Evolutionary conservation across 53 echinoderm and acorn worm genomes (phyloP), one percentile per base, ranked within the genome.

Genomic region (Holothuria leucospilota): DNA sequence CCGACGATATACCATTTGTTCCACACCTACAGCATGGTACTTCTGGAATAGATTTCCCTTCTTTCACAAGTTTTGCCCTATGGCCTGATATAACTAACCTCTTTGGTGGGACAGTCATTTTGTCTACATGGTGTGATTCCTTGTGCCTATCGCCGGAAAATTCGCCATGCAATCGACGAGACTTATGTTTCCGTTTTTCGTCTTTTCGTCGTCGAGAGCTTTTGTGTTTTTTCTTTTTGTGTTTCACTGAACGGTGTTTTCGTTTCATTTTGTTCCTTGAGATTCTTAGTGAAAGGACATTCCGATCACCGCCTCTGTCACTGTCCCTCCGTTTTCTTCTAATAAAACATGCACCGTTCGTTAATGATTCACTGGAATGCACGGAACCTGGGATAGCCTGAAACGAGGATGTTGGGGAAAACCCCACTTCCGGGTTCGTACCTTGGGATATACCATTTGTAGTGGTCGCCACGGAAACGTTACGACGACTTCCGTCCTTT

Each of bases 21-120:
- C 99, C 99, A 79, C 99, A 99, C 18, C 99, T 78, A 53, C 99
- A 99, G 9, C 92, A 94, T 40, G 84, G 60, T 8, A 88, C 77
- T 21, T 72, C 77, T 20, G 89, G 89, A 13, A 93, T 79, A 67
- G 85, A 65, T 28, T 73, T 74, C 0, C 96, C 96, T 20, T 85
- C 89, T 80, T 93, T 93, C 16, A 93, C 59, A 29, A 94, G 67
- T 61, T 94, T 94, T 8, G 96, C 94, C 26, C 91, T 83, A 29
- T 93, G 93, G 13, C 94, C 96, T 61, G 94, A 94, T 39, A 94
- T 92, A 42, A 94, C 88, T 2, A 96, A 88, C 60, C 92, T 86
- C 69, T 82, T 93, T 29, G 27, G 51, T 56, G 58, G 78, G 56
- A 51, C 52, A 12, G 24, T 20, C 20, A 29, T 61, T 56, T 56